Evolutionary conservation across 2,888 invertebrate species (phyloP), one percentile per base, ranked within the genome.

Genomic region (Alentia gelatinosa): DNA sequence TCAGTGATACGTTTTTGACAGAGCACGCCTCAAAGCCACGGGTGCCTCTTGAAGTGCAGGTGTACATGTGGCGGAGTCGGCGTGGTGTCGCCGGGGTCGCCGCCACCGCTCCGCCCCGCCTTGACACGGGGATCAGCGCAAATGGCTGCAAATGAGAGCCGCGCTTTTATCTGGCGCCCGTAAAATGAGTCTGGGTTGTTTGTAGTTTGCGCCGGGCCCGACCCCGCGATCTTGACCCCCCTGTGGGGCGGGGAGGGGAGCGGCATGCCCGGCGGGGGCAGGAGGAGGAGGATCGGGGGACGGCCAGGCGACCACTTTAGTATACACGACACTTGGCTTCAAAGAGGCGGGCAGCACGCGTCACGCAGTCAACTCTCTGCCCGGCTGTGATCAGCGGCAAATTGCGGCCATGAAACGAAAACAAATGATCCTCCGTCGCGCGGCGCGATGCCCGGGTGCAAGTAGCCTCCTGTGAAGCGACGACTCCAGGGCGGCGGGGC

Each of bases 191-290:
- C 30, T 9, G 4, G 30, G 86, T 47, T 86, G 35, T 86, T 86
- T 86, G 86, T 86, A 86, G 86, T 86, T 12, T 42, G 86, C 42
- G 86, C 3, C 47, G 50, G 42, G 30, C 15, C 47, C 50, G 86
- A 86, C 86, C 86, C 86, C 47, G 1, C 86, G 86, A 86, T 86
- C 86, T 86, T 86, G 86, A 86, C 86, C 86, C 86, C 79, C 37
- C 23, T 15, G 79, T 15, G 37, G 79, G 37, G 79, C 4, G 35
- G 35, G 35, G 19, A 15, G 79, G 79, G 39, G 79, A 19, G 4
- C 79, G 19, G 35, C 23, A 12, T 12, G 15, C 63, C 5, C 23
- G 12, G 63, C 23, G 15, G 63, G 26, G 63, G 63, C 19, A 19
- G 47, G 9, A 47, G 9, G 63, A 5, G 63, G 63, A 5, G 26